A percentile compares a stretch with the other conserved stretches of the same genome.
phyloP scores from a whole-genome alignment of 2,113 vertebrate genomes.

The Gallinago jamesoni region DNA sequence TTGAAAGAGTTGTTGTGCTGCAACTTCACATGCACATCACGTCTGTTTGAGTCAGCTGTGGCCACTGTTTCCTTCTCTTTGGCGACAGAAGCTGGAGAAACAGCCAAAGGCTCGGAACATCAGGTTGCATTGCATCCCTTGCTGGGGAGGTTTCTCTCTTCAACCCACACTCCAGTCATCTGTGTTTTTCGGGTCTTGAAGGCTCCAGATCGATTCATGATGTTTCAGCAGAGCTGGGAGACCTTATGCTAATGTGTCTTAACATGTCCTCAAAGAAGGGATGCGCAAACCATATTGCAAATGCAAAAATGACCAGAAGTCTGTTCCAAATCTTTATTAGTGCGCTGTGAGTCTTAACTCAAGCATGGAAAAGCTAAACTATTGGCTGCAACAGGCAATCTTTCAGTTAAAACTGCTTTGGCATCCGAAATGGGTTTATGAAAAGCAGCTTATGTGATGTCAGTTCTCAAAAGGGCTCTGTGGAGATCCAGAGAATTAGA shows the following conservation, averaged over 20 bases:
- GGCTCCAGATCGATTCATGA: not conserved
- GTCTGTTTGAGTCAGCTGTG: not conserved
- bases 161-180: no score
- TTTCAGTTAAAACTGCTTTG: not conserved
- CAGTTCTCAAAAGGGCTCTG: not conserved
- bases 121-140: not conserved
- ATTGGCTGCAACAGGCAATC: not conserved
- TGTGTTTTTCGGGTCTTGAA: not conserved
- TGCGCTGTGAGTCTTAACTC: not conserved
- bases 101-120: not conserved
- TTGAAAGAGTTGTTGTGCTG: not conserved
- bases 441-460: not conserved
- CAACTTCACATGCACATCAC: accelerated
- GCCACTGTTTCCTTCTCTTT: not conserved
- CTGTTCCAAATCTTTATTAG: not conserved
- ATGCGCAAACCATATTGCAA: not conserved
- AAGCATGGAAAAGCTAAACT: not conserved
- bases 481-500: not conserved
- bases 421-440: not conserved
- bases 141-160: not conserved
- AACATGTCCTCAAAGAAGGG: not conserved
- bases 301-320: not conserved
- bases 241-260: not conserved
- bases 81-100: not conserved
- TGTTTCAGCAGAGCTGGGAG: not conserved